Conservation (phyloP, 2,797 vertebrate species). For the Bovichtus variegatus region DNA sequence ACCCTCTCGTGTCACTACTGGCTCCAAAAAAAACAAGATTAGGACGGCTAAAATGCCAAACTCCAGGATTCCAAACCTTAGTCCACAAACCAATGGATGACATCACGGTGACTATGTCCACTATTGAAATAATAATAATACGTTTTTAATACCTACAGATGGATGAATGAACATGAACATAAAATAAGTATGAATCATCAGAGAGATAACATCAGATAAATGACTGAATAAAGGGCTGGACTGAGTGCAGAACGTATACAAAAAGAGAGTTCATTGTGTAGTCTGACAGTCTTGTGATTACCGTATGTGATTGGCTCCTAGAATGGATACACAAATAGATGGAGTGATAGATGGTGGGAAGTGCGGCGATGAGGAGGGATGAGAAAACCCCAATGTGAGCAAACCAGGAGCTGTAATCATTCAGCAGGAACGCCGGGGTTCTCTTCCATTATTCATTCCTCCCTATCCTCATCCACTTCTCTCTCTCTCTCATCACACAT, state of each 20-base stretch:
- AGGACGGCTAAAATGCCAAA: no score
- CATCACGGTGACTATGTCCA: no score
- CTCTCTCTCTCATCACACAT: slow-evolving; percentile 54
- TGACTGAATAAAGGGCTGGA: background rate
- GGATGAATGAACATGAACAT: background rate
- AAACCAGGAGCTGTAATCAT: slow-evolving; percentile 67
- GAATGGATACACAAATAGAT: slow-evolving; percentile 37
- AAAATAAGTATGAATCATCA: slow-evolving; percentile 7
- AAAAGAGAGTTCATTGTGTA: background rate
- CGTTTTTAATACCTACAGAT: no score
- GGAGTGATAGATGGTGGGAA: slow-evolving; percentile 38
- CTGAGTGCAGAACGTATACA: background rate
- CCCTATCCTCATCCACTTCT: slow-evolving; percentile 45
- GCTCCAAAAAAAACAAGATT: no score
- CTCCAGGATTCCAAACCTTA: no score
- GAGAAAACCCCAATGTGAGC: slow-evolving; percentile 56
- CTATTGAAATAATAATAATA: no score
- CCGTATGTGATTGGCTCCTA: slow-evolving; percentile 29
- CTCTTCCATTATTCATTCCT: slow-evolving; percentile 72
- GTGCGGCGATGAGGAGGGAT: slow-evolving; percentile 18
- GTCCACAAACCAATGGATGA: no score
- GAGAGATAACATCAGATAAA: slow-evolving; percentile 15
- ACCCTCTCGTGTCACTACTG: no score
- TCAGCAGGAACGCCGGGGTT: slow-evolving; percentile 49
- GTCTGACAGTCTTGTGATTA: slow-evolving; percentile 29